These are phyloP conservation scores for Eumacrocentrus americanus DNA, from an alignment of 2,888 invertebrate genomes.

Conservation along the genomic window DNA sequence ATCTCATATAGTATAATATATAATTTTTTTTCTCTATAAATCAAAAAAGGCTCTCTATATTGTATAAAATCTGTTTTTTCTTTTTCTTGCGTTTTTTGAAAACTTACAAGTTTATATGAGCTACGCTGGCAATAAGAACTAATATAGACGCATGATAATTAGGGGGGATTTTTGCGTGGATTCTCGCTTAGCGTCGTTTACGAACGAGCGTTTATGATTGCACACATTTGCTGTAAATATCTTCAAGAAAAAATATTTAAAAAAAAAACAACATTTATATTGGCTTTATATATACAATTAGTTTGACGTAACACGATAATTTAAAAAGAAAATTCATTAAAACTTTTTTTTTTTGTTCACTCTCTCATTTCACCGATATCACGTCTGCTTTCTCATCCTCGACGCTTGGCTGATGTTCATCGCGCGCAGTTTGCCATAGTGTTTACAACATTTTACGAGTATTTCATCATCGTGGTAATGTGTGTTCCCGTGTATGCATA, in stretches of 20 bases:
- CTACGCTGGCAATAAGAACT: constrained; percentile 35
- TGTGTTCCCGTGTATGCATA: constrained; percentile 19
- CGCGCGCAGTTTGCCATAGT: constrained; percentile 12
- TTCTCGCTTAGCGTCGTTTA: not conserved
- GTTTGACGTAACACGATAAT: constrained; percentile 23
- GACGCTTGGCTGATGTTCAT: constrained; percentile 23
- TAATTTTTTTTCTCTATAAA: constrained; percentile 52
- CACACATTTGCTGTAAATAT: constrained; percentile 35
- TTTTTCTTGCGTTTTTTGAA: not conserved
- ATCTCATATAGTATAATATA: constrained; percentile 51
- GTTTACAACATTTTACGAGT: constrained; percentile 31
- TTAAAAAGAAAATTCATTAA: constrained; percentile 21
- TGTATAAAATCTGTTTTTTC: constrained; percentile 47
- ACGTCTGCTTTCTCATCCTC: not conserved
- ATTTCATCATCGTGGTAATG: constrained; percentile 29
- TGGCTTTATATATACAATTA: constrained; percentile 7
- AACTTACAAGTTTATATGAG: constrained; percentile 30
- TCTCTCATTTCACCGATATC: constrained; percentile 13
- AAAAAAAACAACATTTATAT: not conserved
- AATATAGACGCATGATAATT: constrained; percentile 28
- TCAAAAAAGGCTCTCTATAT: constrained; percentile 56
- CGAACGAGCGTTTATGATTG: not conserved
- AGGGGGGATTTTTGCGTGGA: not conserved
- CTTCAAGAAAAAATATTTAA: too few species aligned
- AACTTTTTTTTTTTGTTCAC: constrained; percentile 17